Conservation (phyloP, 1,140 invertebrate species). For the Cotesia vestalis region DNA sequence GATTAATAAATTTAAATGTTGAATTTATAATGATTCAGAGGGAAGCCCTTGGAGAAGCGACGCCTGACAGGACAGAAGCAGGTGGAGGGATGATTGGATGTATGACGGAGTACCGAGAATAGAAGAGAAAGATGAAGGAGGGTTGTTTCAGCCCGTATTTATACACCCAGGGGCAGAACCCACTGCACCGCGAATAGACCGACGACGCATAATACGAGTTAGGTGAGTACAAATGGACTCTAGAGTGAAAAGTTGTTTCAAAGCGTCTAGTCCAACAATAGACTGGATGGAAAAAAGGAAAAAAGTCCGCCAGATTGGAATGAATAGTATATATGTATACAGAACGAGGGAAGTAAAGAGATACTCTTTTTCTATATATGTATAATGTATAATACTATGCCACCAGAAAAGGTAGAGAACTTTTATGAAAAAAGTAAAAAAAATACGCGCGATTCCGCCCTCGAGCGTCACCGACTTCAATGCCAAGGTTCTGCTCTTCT, state of each 20-base stretch:
- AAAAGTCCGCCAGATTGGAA: slow-evolving; percentile 31
- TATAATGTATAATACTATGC: slow-evolving; percentile 30
- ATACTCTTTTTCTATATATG: slow-evolving; percentile 1
- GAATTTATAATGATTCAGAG: no score
- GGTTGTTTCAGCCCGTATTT: slow-evolving; percentile 22
- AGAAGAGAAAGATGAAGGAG: background rate
- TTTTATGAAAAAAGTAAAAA: slow-evolving; percentile 8
- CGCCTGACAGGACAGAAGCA: background rate
- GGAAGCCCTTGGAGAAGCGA: background rate
- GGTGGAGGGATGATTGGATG: slow-evolving; percentile 19
- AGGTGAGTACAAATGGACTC: slow-evolving; percentile 30
- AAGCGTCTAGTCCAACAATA: slow-evolving; percentile 47
- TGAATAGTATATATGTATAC: slow-evolving; percentile 22
- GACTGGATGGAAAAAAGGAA: slow-evolving; percentile 35
- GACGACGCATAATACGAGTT: slow-evolving; percentile 35
- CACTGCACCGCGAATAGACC: slow-evolving; percentile 36
- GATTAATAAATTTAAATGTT: no score
- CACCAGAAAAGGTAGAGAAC: slow-evolving; percentile 27
- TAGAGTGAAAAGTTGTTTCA: slow-evolving; percentile 48
- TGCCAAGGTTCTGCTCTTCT: slow-evolving; percentile 41
- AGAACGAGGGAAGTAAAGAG: no score
- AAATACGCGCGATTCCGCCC: slow-evolving; percentile 1
- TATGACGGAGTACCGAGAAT: background rate
- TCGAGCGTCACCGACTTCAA: slow-evolving; percentile 35
- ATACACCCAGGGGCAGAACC: slow-evolving; percentile 6